These are phyloP conservation scores for Excalfactoria chinensis DNA, from an alignment of 2,113 vertebrate species.

Conservation along the genomic window DNA sequence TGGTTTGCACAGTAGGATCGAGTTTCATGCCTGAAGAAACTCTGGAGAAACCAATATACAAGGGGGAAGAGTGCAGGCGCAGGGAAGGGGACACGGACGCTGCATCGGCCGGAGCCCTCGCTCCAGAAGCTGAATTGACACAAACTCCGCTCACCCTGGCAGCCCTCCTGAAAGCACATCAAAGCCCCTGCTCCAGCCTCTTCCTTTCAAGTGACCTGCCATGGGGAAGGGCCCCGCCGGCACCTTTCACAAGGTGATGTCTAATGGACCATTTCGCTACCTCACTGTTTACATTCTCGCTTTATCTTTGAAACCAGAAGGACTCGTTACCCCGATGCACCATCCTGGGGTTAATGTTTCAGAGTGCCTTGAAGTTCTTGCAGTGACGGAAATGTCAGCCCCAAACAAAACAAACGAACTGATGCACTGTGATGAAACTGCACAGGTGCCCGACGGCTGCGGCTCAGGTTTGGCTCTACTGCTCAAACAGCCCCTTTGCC, in stretches of 20 bases:
- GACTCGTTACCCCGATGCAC: background rate
- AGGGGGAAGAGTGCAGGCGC: background rate
- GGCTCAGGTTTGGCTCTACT: background rate
- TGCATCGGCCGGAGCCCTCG: background rate
- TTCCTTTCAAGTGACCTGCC: background rate
- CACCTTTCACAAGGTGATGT: background rate
- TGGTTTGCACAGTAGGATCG: background rate
- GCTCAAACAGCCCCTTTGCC: background rate
- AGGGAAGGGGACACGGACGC: background rate
- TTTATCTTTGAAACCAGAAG: background rate
- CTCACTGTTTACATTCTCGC: background rate
- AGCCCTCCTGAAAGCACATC: background rate
- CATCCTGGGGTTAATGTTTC: background rate
- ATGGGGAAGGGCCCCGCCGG: background rate
- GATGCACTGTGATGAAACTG: fast-evolving
- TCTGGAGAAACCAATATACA: background rate
- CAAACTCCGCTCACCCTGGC: background rate
- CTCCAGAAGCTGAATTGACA: background rate
- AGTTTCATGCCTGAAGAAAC: constrained; percentile 14
- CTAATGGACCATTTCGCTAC: background rate
- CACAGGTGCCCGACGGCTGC: background rate
- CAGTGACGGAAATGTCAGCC: background rate
- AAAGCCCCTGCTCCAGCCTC: background rate
- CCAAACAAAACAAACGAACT: background rate
- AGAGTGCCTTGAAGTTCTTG: background rate